Evolutionary conservation across 2,113 vertebrate genomes (phyloP).

Genomic region (Atrichornis clamosus): DNA sequence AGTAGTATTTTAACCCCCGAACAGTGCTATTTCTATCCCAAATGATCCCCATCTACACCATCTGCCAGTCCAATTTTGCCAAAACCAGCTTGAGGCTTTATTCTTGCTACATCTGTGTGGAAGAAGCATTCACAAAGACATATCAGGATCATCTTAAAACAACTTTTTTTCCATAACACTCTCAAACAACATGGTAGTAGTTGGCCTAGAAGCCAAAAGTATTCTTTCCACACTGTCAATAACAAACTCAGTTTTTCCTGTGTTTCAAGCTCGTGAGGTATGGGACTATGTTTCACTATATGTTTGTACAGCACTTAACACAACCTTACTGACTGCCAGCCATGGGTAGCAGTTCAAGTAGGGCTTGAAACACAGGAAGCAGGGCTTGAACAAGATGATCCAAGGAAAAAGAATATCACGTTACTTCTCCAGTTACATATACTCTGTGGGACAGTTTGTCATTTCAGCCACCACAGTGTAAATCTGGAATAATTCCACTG

Average conservation of each 20-base stretch:
- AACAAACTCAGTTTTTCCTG: not conserved
- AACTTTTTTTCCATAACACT: not conserved
- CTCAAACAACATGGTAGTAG: not conserved
- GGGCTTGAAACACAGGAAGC: not conserved
- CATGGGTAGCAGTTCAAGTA: not conserved
- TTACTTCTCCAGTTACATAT: not conserved
- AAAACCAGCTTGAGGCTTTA: not conserved
- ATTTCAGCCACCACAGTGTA: slow-evolving; percentile 21
- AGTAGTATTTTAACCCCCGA: not conserved
- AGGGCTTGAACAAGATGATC: slow-evolving; percentile 15
- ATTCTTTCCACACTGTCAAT: not conserved
- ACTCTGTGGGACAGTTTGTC: slow-evolving; percentile 5
- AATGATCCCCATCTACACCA: not conserved
- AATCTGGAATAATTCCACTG: slow-evolving; percentile 44
- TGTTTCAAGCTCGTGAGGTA: not conserved
- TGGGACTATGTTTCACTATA: not conserved
- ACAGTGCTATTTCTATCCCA: not conserved
- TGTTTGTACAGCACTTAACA: not conserved
- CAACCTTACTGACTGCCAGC: not conserved
- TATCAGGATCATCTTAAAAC: not conserved
- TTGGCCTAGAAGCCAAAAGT: not conserved
- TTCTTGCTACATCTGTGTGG: not conserved
- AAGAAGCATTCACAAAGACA: not conserved
- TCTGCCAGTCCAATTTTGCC: not conserved
- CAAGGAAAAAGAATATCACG: not conserved